Evolutionary conservation across 2,888 invertebrate genomes (phyloP), one percentile per base, ranked within the genome.

Genomic region (Volucella inanis): DNA sequence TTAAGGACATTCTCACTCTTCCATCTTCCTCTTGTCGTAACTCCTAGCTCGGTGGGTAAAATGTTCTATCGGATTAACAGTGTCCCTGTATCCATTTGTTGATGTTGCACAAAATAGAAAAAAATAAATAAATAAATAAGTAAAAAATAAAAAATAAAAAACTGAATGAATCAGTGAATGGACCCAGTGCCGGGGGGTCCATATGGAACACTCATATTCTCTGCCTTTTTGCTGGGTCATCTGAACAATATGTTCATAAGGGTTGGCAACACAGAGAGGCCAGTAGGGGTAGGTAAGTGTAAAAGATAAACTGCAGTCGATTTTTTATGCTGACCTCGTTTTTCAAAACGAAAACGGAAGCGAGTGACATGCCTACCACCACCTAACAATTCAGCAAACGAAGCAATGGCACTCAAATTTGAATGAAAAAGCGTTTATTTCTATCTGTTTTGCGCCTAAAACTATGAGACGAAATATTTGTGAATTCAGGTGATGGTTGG

Each of bases 51-150:
- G 2, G n/a, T 14, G 18, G 14, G 38, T 39, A 61, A 71, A 59
- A 22, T 45, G 0, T 14, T 39, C n/a, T 47, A 70, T 59, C 41
- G 49, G 41, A 70, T 49, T 59, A 59, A 47, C 49, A 9, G 47
- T 38, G 47, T 15, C 68, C 55, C 38, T 70, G 57, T 57, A 57
- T 18, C 68, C 49, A 22, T 43, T 61, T 18, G 22, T 47, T 47
- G 2, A n/a, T 45, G n/a, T 9, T 8, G 31, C 11, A 59, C 18
- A n/a, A 31, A 3, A 9, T 9, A n/a, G 45, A 61, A 45, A 9
- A 59, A 59, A 11, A 41, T 15, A 10, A 14, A 39, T n/a, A n/a
- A n/a, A n/a, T n/a, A n/a, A n/a, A n/a, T n/a, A n/a, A n/a, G n/a
- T n/a, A n/a, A n/a, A n/a, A n/a, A n/a, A n/a, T n/a, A 45, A 9